Conservation (phyloP, 2,113 vertebrate genomes). For the Pholis gunnellus region DNA sequence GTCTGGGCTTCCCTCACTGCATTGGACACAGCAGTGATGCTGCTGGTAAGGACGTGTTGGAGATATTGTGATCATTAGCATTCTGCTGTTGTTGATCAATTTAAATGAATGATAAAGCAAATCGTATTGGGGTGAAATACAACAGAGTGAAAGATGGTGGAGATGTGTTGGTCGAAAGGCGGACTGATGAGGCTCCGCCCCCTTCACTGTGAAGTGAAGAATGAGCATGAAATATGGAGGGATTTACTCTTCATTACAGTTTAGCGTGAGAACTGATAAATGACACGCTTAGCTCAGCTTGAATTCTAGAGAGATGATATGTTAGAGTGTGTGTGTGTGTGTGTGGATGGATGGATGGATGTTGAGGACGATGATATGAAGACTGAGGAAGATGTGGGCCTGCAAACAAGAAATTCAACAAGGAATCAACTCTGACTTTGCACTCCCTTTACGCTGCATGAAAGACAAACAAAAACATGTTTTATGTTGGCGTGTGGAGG, state of each 20-base stretch:
- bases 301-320: slow-evolving; percentile 21
- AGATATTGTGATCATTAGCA: not conserved
- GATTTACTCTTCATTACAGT: slow-evolving; percentile 31
- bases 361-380: slow-evolving; percentile 1
- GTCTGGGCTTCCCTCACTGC: not conserved
- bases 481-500: too few relatives aligned
- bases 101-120: slow-evolving; percentile 26
- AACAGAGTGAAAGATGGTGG: slow-evolving; percentile 8
- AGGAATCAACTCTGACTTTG: not conserved
- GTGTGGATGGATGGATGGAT: not conserved
- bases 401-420: not conserved
- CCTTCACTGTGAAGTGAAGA: slow-evolving; percentile 12
- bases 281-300: slow-evolving; percentile 33
- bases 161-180: slow-evolving; percentile 17
- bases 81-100: slow-evolving; percentile 10
- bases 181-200: slow-evolving; percentile 29
- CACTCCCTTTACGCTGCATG: too few relatives aligned
- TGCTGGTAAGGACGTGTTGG: not conserved
- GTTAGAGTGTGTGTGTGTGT: too few relatives aligned
- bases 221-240: slow-evolving; percentile 32
- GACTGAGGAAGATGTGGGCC: not conserved
- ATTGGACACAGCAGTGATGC: not conserved
- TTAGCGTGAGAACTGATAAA: slow-evolving; percentile 43
- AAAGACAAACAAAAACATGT: too few relatives aligned
- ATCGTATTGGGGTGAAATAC: slow-evolving; percentile 4